A percentile compares a stretch with the other conserved stretches of the same genome.
Conservation (phyloP, 2,113 vertebrate species). For the Amazona guildingii region DNA sequence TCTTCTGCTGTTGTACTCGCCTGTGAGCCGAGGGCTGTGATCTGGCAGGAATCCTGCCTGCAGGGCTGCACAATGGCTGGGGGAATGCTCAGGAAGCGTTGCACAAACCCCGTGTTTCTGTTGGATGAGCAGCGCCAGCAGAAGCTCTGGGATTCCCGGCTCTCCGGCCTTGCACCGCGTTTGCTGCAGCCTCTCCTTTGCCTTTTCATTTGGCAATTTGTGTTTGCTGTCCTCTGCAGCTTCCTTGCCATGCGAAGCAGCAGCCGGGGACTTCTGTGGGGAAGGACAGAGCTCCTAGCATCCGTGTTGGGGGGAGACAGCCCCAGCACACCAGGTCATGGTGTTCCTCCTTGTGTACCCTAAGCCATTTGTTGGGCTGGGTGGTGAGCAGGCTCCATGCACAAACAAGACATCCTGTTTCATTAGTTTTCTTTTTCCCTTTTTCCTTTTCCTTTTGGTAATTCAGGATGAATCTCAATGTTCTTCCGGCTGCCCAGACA, state of each 20-base stretch:
- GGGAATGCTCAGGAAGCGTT: background rate
- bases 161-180: background rate
- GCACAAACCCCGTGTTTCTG: background rate
- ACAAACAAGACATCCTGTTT: background rate
- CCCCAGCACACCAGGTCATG: background rate
- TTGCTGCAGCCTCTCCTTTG: constrained; percentile 69
- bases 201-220: constrained; percentile 82
- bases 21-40: background rate
- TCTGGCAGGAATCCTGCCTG: background rate
- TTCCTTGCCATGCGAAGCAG: constrained; percentile 79
- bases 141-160: background rate
- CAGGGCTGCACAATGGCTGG: background rate
- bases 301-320: rapidly evolving
- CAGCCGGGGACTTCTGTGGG: constrained; percentile 74
- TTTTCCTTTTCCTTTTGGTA: background rate
- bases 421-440: background rate
- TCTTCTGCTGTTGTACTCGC: background rate
- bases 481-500: background rate
- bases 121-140: background rate
- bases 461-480: background rate
- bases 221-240: constrained; percentile 81
- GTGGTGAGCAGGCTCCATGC: background rate
- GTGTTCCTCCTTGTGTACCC: background rate
- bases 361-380: background rate
- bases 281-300: constrained; percentile 59